phyloP scores from a whole-genome alignment of 2,113 vertebrate species.

The Lepus timidus region DNA sequence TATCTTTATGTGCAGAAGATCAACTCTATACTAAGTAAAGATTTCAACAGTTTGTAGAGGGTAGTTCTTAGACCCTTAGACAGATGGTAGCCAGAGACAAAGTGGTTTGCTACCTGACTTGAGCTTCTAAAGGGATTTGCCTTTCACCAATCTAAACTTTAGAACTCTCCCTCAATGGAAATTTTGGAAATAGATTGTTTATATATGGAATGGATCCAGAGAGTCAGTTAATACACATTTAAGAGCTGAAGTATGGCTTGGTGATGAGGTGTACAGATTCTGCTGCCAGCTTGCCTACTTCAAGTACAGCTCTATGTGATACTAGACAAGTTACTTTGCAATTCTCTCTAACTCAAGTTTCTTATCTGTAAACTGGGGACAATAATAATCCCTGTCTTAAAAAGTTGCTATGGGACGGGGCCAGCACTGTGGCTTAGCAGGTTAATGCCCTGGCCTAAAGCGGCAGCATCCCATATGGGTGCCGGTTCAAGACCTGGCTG shows the following conservation, averaged over 20 bases:
- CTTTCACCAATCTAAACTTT: background rate
- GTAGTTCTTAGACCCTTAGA: background rate
- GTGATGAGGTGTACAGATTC: background rate
- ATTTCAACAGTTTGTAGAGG: no score
- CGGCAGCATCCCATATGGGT: no score
- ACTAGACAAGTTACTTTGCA: background rate
- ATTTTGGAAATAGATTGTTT: slow-evolving; percentile 38
- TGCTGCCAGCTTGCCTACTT: background rate
- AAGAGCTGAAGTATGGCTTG: background rate
- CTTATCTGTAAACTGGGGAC: slow-evolving; percentile 9
- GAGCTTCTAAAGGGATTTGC: slow-evolving; percentile 14
- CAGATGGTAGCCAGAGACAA: background rate
- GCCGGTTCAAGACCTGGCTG: no score
- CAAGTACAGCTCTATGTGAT: slow-evolving; percentile 7
- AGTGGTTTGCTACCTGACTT: background rate
- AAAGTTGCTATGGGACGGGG: background rate
- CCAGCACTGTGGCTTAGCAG: no score
- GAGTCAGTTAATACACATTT: background rate
- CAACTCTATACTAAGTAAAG: no score
- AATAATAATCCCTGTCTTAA: background rate
- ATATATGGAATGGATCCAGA: background rate
- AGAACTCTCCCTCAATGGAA: background rate
- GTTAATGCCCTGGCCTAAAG: no score
- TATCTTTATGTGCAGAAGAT: no score
- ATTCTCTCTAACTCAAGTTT: background rate